Conservation (phyloP, 2,113 vertebrate genomes). For the Noturus placidus region DNA sequence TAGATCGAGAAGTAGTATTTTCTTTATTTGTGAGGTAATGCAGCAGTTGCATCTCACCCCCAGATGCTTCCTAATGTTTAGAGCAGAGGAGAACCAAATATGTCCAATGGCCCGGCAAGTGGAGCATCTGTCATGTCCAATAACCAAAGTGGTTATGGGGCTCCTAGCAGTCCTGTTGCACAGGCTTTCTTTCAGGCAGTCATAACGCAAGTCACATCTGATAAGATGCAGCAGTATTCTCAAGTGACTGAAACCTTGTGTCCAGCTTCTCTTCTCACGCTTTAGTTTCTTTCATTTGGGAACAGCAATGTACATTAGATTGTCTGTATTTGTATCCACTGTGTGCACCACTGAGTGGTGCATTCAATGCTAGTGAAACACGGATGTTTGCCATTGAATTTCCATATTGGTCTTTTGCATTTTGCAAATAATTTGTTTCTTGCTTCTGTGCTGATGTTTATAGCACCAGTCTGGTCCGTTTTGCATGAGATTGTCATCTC, state of each 20-base stretch:
- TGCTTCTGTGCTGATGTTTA: background rate
- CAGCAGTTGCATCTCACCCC: conserved; percentile 60
- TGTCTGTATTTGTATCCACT: background rate
- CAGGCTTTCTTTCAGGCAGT: conserved; percentile 71
- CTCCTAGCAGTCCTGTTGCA: conserved; percentile 56
- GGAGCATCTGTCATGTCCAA: conserved; percentile 63
- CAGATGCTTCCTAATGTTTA: conserved; percentile 69
- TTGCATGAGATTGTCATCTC: background rate
- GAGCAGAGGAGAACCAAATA: conserved; percentile 61
- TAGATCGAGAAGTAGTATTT: background rate
- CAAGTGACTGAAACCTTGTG: conserved; percentile 67
- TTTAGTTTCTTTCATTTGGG: background rate
- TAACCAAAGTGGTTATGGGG: conserved; percentile 66
- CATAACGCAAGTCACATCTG: conserved; percentile 72
- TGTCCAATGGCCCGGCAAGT: conserved; percentile 70
- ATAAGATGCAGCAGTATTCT: conserved; percentile 73
- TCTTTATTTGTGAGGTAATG: conserved; percentile 47
- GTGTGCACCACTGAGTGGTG: conserved; percentile 7
- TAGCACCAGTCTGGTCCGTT: background rate
- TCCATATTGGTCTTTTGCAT: background rate
- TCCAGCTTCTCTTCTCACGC: conserved; percentile 4
- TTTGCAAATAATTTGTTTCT: background rate
- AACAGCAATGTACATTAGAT: background rate
- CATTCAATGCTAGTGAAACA: background rate
- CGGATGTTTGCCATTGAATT: background rate